Evolutionary conservation across 2,797 vertebrate genomes (phyloP), one percentile per base, ranked within the genome.

Genomic region (Macropodus opercularis): DNA sequence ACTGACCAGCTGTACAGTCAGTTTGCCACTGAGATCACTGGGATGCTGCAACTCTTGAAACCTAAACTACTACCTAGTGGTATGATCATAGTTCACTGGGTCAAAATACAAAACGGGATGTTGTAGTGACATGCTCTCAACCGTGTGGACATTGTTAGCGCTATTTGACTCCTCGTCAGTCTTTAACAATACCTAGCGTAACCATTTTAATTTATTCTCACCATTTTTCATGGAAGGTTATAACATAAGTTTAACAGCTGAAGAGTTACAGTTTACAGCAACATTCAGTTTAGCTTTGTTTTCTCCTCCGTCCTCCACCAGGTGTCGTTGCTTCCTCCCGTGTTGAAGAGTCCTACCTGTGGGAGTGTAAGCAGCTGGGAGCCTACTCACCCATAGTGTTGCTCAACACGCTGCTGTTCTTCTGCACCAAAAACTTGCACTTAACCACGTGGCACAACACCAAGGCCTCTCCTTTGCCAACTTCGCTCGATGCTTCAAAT

Each of bases 281-380:
- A n/a, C n/a, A 26, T 44, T 23, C 10, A 26, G 26, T n/a, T 24
- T 35, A 17, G 19, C 35, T 54, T 7, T 15, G 13, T 12, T 1
- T 35, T 35, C 7, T 23, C 46, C 2, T 32, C 39, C 40, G 6
- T 31, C 22, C 19, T 42, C 40, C 43, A 44, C 17, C 26, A 86
- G 85, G 77, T 32, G 38, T 35, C 5, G 0, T 69, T 17, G 39
- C 94, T 80, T 93, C 94, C 72, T 98, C 96, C 5, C 94, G 95
- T n/a, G 94, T 99, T 2, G 93, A 96, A 88, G 97, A 98, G 86
- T 94, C 95, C 41, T 96, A 95, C 86, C 88, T 99, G 84, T 99
- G 97, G 97, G 96, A 98, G 64, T 98, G 97, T 79, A 98, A 98
- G 78, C 97, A 98, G 89, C 89, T 99, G 75, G 97, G 97, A 0